phyloP scores from a whole-genome alignment of 2,888 invertebrate species.

The Luperina nickerlii region DNA sequence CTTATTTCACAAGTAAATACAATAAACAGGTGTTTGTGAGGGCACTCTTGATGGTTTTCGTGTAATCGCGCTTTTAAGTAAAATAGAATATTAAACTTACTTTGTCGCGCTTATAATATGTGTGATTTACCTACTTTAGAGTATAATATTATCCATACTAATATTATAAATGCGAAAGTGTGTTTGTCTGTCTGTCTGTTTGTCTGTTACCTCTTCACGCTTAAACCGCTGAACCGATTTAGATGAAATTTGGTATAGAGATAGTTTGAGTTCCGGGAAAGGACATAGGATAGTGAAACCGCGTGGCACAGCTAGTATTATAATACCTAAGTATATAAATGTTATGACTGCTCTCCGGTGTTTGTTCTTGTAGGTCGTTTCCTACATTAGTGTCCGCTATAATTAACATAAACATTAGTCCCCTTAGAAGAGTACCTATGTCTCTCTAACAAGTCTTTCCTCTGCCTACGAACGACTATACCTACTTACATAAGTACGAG shows the following conservation, averaged over 20 bases:
- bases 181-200: no score
- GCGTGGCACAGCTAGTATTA: no score
- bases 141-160: neutral
- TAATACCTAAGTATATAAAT: neutral
- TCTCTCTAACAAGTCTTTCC: constrained; percentile 2
- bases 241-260: no score
- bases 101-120: neutral
- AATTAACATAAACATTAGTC: neutral
- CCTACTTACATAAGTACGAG: neutral
- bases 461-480: neutral
- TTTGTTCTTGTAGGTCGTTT: constrained; percentile 2
- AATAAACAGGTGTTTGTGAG: constrained; percentile 35
- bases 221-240: no score
- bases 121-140: constrained; percentile 13
- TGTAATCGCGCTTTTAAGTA: constrained; percentile 27
- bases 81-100: neutral
- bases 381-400: neutral
- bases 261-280: no score
- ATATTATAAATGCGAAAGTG: neutral
- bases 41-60: constrained; percentile 15
- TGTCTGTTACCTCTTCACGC: no score
- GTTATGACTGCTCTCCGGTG: neutral
- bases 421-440: neutral
- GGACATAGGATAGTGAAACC: no score
- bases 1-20: constrained; percentile 43